These are phyloP conservation scores for Chiloscyllium punctatum DNA, from an alignment of 2,797 vertebrate genomes.

Conservation along the genomic window DNA sequence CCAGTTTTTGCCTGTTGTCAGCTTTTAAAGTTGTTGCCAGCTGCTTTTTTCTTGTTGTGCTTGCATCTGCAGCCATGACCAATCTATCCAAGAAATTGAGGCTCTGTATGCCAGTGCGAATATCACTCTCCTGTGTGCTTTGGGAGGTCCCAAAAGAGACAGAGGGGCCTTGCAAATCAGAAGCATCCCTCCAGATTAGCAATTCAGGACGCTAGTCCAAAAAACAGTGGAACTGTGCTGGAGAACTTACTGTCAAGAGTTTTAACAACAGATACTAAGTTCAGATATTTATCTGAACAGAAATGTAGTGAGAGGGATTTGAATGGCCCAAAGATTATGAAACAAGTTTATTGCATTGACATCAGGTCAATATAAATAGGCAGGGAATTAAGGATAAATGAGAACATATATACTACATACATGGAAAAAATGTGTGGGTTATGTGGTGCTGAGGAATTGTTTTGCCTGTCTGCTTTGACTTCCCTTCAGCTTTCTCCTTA, in stretches of 20 bases:
- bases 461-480: too few relatives aligned
- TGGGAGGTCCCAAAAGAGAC: background rate
- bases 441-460: too few relatives aligned
- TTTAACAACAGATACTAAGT: background rate
- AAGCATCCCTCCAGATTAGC: background rate
- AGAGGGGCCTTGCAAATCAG: background rate
- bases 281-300: background rate
- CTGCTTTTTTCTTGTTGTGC: background rate
- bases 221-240: background rate
- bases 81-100: background rate
- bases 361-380: too few relatives aligned
- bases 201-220: too few relatives aligned
- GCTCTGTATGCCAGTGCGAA: background rate
- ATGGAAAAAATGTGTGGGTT: too few relatives aligned
- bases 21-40: background rate
- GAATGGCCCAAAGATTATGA: too few relatives aligned
- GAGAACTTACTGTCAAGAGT: background rate
- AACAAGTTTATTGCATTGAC: too few relatives aligned
- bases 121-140: background rate
- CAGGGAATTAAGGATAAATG: too few relatives aligned
- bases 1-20: background rate
- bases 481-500: too few relatives aligned
- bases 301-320: too few relatives aligned
- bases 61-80: background rate
- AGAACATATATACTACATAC: too few relatives aligned